These are phyloP conservation scores for Epicampocera succincta DNA, from an alignment of 2,888 invertebrate genomes.

Conservation along the genomic window DNA sequence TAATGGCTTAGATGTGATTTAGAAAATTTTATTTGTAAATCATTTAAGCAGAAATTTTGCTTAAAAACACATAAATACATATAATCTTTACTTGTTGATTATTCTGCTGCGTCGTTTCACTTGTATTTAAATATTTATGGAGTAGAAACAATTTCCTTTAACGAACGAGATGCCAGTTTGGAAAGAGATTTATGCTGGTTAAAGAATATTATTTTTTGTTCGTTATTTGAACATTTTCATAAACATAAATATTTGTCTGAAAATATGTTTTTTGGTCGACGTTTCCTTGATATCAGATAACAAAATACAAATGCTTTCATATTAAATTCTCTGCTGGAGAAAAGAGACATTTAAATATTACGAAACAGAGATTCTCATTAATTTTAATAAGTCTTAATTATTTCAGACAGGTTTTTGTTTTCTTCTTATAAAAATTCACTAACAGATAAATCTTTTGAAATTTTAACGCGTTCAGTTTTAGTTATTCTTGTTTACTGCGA, in stretches of 20 bases:
- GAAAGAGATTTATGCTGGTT: constrained; percentile 8
- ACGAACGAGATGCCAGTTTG: constrained; percentile 4
- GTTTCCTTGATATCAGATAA: no score
- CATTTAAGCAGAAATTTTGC: constrained; percentile 65
- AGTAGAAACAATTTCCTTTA: constrained; percentile 49
- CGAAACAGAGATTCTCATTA: no score
- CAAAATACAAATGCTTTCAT: no score
- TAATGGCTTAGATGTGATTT: constrained; percentile 70
- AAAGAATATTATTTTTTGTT: not conserved
- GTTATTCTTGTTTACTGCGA: no score
- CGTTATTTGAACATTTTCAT: not conserved
- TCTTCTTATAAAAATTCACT: no score
- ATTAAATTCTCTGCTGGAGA: no score
- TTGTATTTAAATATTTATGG: constrained; percentile 60
- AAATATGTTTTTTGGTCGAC: no score
- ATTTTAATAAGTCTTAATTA: no score
- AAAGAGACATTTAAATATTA: no score
- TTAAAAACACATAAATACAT: constrained; percentile 57
- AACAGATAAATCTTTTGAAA: no score
- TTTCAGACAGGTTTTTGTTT: no score
- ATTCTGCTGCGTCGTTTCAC: constrained; percentile 42
- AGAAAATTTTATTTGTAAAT: constrained; percentile 69
- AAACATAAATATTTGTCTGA: not conserved
- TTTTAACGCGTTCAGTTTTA: no score
- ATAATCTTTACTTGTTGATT: constrained; percentile 66